A percentile compares a stretch with the other conserved stretches of the same genome.
Conservation (phyloP, 1,140 invertebrate species). For the Drosophila tristis region DNA sequence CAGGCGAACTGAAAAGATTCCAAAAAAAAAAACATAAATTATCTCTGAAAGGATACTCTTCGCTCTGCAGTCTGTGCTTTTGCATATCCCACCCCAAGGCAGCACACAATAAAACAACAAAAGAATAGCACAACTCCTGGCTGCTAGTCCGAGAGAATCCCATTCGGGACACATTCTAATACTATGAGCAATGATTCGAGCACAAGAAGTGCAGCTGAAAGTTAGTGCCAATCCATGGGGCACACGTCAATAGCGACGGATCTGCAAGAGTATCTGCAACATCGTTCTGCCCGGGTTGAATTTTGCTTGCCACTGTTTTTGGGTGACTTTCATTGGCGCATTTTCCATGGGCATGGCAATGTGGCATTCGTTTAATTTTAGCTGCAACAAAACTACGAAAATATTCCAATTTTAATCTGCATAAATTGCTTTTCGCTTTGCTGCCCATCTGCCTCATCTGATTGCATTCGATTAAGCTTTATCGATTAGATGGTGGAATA, state of each 20-base stretch:
- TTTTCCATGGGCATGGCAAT: conserved; percentile 55
- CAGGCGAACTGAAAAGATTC: conserved; percentile 7
- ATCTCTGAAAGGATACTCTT: conserved; percentile 27
- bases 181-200: too few species aligned
- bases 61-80: too few species aligned
- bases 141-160: too few species aligned
- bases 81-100: too few species aligned
- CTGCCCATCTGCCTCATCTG: neutral
- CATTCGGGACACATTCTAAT: too few species aligned
- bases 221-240: too few species aligned
- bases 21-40: conserved; percentile 52
- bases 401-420: conserved; percentile 12
- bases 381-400: conserved; percentile 19
- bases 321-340: conserved; percentile 28
- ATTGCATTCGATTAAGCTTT: conserved; percentile 14
- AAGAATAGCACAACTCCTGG: too few species aligned
- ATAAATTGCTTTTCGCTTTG: conserved; percentile 18
- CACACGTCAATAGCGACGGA: too few species aligned
- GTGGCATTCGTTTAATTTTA: conserved; percentile 63
- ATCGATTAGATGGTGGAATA: conserved; percentile 2
- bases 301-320: neutral
- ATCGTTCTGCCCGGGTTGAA: neutral
- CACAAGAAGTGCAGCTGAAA: too few species aligned
- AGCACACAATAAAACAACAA: too few species aligned
- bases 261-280: too few species aligned